These are phyloP conservation scores for Campylorhamphus procurvoides DNA, from an alignment of 2,113 vertebrate species.

Conservation along the genomic window DNA sequence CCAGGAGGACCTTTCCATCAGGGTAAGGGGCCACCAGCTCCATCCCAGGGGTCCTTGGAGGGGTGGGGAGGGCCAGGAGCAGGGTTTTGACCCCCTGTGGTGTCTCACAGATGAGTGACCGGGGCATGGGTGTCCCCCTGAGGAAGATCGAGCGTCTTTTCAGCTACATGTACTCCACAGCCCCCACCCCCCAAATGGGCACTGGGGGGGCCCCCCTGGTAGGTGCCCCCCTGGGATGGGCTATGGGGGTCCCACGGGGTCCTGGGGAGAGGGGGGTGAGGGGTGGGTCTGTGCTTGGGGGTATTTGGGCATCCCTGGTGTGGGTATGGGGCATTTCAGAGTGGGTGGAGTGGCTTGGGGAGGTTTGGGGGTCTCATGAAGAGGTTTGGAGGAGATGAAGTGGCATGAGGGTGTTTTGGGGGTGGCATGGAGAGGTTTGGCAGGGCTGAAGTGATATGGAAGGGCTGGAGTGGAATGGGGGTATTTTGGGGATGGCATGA, in stretches of 20 bases:
- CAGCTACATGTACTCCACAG: constrained; percentile 96
- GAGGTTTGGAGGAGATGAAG: no score
- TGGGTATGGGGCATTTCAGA: background rate
- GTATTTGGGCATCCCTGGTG: no score
- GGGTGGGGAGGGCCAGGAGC: fast-evolving
- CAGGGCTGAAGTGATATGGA: no score
- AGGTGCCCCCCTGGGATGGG: constrained; percentile 64
- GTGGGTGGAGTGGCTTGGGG: no score
- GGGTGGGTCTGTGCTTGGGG: fast-evolving
- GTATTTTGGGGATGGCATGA: no score
- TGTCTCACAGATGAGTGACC: constrained; percentile 86
- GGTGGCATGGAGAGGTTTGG: no score
- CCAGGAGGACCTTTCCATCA: constrained; percentile 91
- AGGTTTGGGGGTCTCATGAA: background rate
- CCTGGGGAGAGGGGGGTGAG: fast-evolving
- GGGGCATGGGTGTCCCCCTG: constrained; percentile 88
- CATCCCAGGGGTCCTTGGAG: fast-evolving
- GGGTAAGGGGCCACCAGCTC: constrained; percentile 64
- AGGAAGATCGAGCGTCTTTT: constrained; percentile 91
- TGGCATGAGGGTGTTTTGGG: background rate
- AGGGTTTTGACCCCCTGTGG: background rate
- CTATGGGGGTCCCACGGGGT: fast-evolving
- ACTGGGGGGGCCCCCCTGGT: constrained; percentile 84
- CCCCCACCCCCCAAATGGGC: constrained; percentile 85
- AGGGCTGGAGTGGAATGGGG: no score